Conservation (phyloP, 2,113 vertebrate species). For the Harpagus bidentatus region DNA sequence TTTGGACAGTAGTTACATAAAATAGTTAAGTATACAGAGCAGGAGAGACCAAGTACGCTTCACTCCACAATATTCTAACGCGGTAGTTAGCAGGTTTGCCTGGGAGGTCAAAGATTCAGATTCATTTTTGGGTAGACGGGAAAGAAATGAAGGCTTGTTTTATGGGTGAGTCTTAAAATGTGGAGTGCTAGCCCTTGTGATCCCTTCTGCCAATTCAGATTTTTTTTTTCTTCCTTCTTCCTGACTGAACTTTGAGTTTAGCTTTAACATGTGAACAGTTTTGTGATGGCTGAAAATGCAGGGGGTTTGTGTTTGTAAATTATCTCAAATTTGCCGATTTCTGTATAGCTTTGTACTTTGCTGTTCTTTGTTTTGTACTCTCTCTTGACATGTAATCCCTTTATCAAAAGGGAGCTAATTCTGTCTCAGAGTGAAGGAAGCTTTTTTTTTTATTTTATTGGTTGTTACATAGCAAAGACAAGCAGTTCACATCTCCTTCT, state of each 20-base stretch:
- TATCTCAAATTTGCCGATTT: background rate
- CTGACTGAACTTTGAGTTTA: background rate
- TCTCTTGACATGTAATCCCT: background rate
- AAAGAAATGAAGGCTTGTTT: background rate
- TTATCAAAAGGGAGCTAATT: background rate
- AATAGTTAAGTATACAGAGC: background rate
- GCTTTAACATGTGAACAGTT: too few species aligned
- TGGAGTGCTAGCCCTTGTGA: background rate
- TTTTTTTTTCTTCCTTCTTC: background rate
- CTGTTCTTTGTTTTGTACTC: background rate
- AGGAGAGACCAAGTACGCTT: background rate
- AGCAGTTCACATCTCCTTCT: background rate
- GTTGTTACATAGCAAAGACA: background rate
- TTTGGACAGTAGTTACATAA: background rate
- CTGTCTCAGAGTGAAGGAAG: background rate
- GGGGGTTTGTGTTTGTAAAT: background rate
- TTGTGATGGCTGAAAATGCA: too few species aligned
- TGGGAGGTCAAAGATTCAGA: background rate
- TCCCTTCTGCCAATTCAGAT: background rate
- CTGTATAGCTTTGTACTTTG: background rate
- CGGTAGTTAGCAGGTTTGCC: background rate
- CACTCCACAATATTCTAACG: accelerated
- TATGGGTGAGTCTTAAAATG: background rate
- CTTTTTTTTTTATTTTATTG: background rate
- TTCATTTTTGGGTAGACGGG: background rate